Base-by-base conservation (phyloP, 2,797 vertebrate species). In the Trematomus bernacchii region DNA sequence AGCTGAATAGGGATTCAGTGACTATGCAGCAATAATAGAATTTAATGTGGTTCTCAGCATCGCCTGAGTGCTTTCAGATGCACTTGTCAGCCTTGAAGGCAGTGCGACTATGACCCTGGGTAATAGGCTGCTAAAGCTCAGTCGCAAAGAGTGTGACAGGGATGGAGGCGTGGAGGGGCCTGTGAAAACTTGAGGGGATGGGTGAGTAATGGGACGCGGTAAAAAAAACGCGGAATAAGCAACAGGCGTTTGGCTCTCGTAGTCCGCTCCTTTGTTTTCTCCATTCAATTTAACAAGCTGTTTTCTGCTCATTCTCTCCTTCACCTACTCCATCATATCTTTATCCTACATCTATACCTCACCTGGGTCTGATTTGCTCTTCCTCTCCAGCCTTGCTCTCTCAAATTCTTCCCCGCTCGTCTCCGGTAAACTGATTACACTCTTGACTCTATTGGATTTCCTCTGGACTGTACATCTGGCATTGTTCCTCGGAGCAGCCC, bases 71-170 rank as follows among this genome's bases (percentile, higher is more conserved):
- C 92, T 93, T 94, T 92, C 89, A 90, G 88, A 91, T 89, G 91
- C 89, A 89, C 91, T 91, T 84, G 88, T 92, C 92, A 92, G 94
- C 92, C 93, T 95, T 91, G 93, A 91, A 92, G 92, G 92, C 87
- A 92, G 83, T 88, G 92, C 86, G 87, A 91, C 92, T 87, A 93
- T 93, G 91, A 92, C 92, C 92, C 93, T 88, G 87, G 91, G 86
- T 93, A 93, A 93, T 89, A 91, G 87, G 91, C 86, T 88, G 83
- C 84, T 85, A 83, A 84, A 84, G 78, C 84, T 90, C 82, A 79
- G 70, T 30, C 44, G 37, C 73, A 69, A 81, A 66, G 74, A 89
- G 30, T 47, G 66, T 66, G 80, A 72, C 79, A 68, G 65, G 61
- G 65, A 84, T 42, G 77, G 73, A 82, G 47, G 47, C 18, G 47